Conservation (phyloP, 2,888 invertebrate species). For the Netelia virgata region DNA sequence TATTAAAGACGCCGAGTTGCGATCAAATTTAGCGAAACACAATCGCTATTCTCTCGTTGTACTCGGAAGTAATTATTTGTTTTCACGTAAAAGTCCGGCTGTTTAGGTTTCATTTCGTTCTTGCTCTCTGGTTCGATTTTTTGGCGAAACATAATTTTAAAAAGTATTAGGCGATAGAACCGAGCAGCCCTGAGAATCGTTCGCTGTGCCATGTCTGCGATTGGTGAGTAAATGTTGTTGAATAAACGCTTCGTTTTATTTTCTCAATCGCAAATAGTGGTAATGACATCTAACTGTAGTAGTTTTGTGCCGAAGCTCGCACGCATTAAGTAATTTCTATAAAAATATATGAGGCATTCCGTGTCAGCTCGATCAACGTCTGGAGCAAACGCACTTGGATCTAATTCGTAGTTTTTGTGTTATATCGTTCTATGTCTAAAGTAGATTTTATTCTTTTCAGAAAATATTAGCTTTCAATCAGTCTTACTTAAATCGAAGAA, state of each 20-base stretch:
- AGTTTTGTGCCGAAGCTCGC: background rate
- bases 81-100: background rate
- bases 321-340: background rate
- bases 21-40: background rate
- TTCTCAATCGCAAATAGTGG: background rate
- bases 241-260: constrained; percentile 26
- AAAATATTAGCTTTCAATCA: too few species aligned
- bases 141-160: constrained; percentile 32
- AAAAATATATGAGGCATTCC: background rate
- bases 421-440: background rate
- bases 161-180: constrained; percentile 46
- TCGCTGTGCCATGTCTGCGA: constrained; percentile 51
- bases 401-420: background rate
- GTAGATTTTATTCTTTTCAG: background rate
- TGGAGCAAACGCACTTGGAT: background rate
- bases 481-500: too few species aligned
- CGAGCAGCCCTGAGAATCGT: constrained; percentile 53
- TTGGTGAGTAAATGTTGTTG: constrained; percentile 60
- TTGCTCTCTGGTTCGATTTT: constrained; percentile 5
- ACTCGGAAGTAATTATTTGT: too few species aligned
- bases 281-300: background rate
- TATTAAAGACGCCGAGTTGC: background rate
- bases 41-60: too few species aligned
- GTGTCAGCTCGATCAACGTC: background rate
- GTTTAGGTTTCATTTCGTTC: constrained; percentile 2